Evolutionary conservation across 1,140 invertebrate species (phyloP).

Genomic region (Cyclargus thomasi): DNA sequence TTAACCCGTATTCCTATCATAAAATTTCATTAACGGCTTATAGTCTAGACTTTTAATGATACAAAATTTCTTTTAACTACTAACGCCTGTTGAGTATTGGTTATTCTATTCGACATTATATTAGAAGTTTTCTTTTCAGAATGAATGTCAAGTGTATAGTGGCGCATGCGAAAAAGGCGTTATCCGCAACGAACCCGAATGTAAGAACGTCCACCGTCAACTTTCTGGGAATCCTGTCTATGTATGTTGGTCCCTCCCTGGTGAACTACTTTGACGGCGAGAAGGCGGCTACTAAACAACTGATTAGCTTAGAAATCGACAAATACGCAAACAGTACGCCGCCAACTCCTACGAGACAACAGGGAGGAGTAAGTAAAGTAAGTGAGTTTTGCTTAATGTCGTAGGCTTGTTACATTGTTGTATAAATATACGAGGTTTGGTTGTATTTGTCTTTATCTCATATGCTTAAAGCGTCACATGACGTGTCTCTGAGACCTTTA

Average conservation of each 20-base stretch:
- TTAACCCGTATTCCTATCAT: too few species aligned
- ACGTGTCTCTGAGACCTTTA: too few species aligned
- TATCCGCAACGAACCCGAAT: slow-evolving; percentile 88
- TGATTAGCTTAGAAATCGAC: slow-evolving; percentile 91
- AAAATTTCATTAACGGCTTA: too few species aligned
- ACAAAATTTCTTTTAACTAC: too few species aligned
- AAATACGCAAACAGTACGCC: slow-evolving; percentile 84
- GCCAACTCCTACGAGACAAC: slow-evolving; percentile 80
- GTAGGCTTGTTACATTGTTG: slow-evolving; percentile 14
- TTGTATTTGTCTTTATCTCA: too few species aligned
- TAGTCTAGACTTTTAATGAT: too few species aligned
- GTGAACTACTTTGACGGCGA: slow-evolving; percentile 90
- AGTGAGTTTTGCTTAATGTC: neutral
- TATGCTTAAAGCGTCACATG: too few species aligned
- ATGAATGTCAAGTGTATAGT: slow-evolving; percentile 87
- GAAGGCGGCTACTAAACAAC: slow-evolving; percentile 88
- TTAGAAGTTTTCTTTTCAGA: slow-evolving; percentile 61
- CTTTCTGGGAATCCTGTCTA: slow-evolving; percentile 81
- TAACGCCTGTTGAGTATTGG: too few species aligned
- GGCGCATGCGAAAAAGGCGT: slow-evolving; percentile 87
- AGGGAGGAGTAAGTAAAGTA: slow-evolving; percentile 63
- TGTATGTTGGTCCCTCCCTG: slow-evolving; percentile 87
- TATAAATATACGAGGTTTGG: too few species aligned
- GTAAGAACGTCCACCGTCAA: slow-evolving; percentile 85
- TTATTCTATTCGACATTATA: too few species aligned